Conservation (phyloP, 2,888 invertebrate species). For the Ypsolopha scabrella region DNA sequence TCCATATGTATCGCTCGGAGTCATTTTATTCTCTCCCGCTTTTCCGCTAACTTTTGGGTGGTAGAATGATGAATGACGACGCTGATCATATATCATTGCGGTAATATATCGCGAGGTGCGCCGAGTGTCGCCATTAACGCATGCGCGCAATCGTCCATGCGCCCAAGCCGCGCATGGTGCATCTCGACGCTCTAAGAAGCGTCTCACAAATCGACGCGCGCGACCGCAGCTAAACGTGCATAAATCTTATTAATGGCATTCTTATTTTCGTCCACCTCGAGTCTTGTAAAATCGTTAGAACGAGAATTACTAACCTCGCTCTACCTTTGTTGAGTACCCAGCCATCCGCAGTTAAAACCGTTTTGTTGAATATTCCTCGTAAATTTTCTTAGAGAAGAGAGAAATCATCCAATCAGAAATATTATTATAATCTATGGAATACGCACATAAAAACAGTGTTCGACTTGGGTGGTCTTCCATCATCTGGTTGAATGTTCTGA, state of each 20-base stretch:
- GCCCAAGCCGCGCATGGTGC: constrained; percentile 28
- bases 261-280: constrained; percentile 54
- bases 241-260: constrained; percentile 64
- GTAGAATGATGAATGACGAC: constrained; percentile 65
- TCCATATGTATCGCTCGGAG: constrained; percentile 33
- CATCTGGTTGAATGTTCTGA: constrained; percentile 37
- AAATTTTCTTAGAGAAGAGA: constrained; percentile 15
- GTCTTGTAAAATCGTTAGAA: constrained; percentile 54
- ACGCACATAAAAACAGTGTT: constrained; percentile 27
- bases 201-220: constrained; percentile 60
- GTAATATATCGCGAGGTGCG: constrained; percentile 64
- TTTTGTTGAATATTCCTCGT: constrained; percentile 10
- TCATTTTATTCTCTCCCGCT: constrained; percentile 51
- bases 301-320: constrained; percentile 24
- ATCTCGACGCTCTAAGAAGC: constrained; percentile 40
- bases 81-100: constrained; percentile 63
- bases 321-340: constrained; percentile 30
- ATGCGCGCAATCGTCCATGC: constrained; percentile 56
- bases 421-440: constrained; percentile 42
- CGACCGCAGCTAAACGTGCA: constrained; percentile 52
- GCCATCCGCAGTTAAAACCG: constrained; percentile 4
- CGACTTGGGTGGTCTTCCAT: constrained; percentile 52
- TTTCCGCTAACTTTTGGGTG: constrained; percentile 69
- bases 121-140: constrained; percentile 69
- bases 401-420: constrained; percentile 44